These are phyloP conservation scores for Tricholauxania praeusta DNA, from an alignment of 2,888 invertebrate species.

Conservation along the genomic window DNA sequence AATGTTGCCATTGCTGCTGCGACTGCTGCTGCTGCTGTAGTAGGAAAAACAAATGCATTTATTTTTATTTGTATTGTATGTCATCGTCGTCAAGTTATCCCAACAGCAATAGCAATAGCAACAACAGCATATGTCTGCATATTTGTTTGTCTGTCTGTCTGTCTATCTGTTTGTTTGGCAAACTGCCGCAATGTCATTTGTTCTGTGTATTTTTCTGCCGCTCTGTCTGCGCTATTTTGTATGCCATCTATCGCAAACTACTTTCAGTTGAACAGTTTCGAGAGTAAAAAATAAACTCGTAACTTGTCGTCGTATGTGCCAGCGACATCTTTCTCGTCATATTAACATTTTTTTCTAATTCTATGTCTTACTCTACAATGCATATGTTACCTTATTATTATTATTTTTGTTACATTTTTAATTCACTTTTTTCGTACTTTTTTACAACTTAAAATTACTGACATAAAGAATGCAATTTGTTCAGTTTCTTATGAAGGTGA, in stretches of 20 bases:
- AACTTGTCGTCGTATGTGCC: too few species aligned
- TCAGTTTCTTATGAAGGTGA: too few species aligned
- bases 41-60: conserved; percentile 30
- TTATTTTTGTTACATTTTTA: too few species aligned
- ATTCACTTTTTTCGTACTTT: too few species aligned
- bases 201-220: conserved; percentile 26
- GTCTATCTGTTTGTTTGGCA: conserved; percentile 13
- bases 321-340: too few species aligned
- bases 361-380: too few species aligned
- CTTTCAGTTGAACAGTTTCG: conserved; percentile 50
- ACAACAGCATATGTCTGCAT: not conserved
- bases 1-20: conserved; percentile 7
- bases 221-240: conserved; percentile 34
- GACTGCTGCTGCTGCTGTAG: conserved; percentile 1
- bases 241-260: conserved; percentile 41
- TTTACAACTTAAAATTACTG: too few species aligned
- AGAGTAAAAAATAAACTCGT: conserved; percentile 40
- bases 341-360: too few species aligned
- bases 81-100: conserved; percentile 14
- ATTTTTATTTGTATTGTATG: conserved; percentile 31
- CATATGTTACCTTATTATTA: too few species aligned
- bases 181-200: conserved; percentile 31
- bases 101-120: not conserved
- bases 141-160: conserved; percentile 35
- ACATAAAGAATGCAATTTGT: too few species aligned